Evolutionary conservation across 2,113 vertebrate species (phyloP).

Genomic region (Amphiprion ocellaris): DNA sequence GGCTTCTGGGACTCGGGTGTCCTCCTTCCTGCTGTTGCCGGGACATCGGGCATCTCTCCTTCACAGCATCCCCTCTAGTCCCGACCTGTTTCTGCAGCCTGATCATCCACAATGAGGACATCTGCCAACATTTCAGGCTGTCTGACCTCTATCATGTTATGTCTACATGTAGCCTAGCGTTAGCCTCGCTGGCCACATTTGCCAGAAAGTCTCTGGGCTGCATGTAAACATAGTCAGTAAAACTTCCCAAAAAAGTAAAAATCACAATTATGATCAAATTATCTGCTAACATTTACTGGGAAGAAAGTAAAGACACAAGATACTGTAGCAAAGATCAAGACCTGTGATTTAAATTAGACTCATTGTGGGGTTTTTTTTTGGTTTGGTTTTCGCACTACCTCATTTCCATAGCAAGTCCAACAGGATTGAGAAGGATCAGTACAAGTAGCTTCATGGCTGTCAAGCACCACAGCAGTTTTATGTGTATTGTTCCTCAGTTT

Average conservation of each 20-base stretch:
- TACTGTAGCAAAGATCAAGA: constrained; percentile 79
- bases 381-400: constrained; percentile 70
- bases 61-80: background rate
- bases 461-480: constrained; percentile 37
- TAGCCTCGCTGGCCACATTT: background rate
- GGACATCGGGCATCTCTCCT: constrained; percentile 31
- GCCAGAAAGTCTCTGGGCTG: constrained; percentile 20
- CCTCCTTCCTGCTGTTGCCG: constrained; percentile 38
- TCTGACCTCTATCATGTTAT: constrained; percentile 5
- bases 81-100: constrained; percentile 37
- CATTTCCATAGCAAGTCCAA: constrained; percentile 61
- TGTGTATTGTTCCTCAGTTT: background rate
- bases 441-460: constrained; percentile 12
- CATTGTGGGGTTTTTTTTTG: constrained; percentile 24
- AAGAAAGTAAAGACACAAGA: constrained; percentile 65
- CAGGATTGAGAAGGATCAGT: constrained; percentile 30
- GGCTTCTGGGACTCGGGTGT: constrained; percentile 29
- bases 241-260: background rate
- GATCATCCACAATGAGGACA: constrained; percentile 18
- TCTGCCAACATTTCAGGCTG: background rate
- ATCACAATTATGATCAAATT: constrained; percentile 33
- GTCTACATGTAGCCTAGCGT: constrained; percentile 18
- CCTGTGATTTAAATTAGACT: constrained; percentile 65
- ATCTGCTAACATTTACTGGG: constrained; percentile 30
- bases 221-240: constrained; percentile 19